Evolutionary conservation across 2,797 vertebrate species (phyloP), one percentile per base, ranked within the genome.

Genomic region (Fringilla coelebs): DNA sequence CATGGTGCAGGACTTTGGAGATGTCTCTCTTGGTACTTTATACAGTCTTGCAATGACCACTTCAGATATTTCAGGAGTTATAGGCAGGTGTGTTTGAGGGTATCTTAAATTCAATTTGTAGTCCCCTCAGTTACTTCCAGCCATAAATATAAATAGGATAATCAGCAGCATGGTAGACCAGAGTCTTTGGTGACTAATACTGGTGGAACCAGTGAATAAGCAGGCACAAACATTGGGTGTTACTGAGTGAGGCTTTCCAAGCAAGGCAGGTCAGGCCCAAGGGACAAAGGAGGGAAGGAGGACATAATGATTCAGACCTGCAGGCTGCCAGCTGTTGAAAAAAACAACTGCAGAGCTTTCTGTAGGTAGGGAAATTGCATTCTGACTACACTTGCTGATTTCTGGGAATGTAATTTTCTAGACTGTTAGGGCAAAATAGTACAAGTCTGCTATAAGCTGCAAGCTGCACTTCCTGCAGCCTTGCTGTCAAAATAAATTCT

Each of bases 201-300:
- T 87, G 57, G 19, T 41, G 45, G 28, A 72, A 70, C 9, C 32
- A 55, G 40, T 25, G 17, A 63, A 36, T 10, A 36, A 79, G 45
- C 45, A 71, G 34, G 31, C 52, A 60, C 4, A 11, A 76, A 55
- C 10, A 28, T 4, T 0, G 0, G 1, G 13, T 9, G 5, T 17
- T 65, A 43, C 45, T 0, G 0, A 31, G 20, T 10, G 16, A 74
- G 41, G 41, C 43, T 68, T 88, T 72, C 77, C 5, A 7, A 86
- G 66, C 25, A 67, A 40, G 45, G 72, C 36, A 76, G 31, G 43
- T 65, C 31, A 79, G 11, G 19, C 49, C 21, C 34, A 71, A 65
- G 49, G 63, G 61, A 91, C 65, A 76, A 77, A 66, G 36, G 15
- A 74, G 65, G 36, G 45, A 52, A 85, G 45, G 38, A 72, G 18